Percentiles rank a stretch among this genome's conserved stretches.
phyloP scores from a whole-genome alignment of 2,888 invertebrate genomes.

The Drosophila birchii region DNA sequence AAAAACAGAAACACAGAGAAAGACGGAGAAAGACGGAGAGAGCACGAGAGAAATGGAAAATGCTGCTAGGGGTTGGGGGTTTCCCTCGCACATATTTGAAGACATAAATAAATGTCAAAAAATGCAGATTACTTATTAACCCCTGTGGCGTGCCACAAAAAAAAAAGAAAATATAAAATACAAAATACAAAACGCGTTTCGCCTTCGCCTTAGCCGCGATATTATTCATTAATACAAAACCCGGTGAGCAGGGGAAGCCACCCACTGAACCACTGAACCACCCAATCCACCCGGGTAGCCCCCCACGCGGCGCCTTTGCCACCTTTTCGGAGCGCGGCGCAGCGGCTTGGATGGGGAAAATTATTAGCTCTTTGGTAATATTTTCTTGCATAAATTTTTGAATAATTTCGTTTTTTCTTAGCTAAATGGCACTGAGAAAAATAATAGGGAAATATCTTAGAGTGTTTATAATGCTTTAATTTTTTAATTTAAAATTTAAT shows the following conservation, averaged over 20 bases:
- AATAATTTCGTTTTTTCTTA: constrained; percentile 61
- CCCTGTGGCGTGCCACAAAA: constrained; percentile 81
- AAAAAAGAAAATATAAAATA: constrained; percentile 10
- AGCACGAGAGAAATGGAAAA: neutral
- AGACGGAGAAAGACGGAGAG: no score
- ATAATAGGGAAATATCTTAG: fast-evolving
- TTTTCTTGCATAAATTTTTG: constrained; percentile 81
- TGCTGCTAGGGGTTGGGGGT: neutral
- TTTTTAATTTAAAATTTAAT: neutral
- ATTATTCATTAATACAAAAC: constrained; percentile 83
- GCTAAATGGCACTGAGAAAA: neutral
- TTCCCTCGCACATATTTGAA: constrained; percentile 72
- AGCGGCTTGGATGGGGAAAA: constrained; percentile 61
- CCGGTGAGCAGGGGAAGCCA: constrained; percentile 42
- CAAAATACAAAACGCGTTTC: constrained; percentile 26
- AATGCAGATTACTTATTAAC: constrained; percentile 84
- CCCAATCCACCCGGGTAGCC: constrained; percentile 33
- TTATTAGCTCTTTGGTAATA: constrained; percentile 84
- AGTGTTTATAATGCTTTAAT: neutral
- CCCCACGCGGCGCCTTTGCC: constrained; percentile 70
- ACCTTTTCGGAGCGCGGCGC: constrained; percentile 54
- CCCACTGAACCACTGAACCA: constrained; percentile 20
- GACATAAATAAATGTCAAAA: constrained; percentile 84
- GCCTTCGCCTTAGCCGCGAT: constrained; percentile 74
- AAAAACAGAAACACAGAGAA: neutral